These are phyloP conservation scores for Kradibia gibbosae DNA, from an alignment of 1,140 invertebrate genomes.

Conservation along the genomic window DNA sequence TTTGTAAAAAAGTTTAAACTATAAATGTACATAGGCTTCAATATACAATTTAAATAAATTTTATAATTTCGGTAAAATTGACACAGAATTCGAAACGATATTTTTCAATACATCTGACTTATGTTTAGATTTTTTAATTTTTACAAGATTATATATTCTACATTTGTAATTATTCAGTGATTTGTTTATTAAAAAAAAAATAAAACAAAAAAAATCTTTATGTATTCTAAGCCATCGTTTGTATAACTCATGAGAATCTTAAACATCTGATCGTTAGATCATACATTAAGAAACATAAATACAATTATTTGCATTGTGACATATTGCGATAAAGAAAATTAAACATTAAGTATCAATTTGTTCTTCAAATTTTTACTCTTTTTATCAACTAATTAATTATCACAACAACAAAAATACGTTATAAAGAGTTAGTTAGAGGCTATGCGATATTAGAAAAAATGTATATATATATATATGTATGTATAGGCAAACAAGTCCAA, in stretches of 20 bases:
- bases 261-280: too few relatives aligned
- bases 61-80: not conserved
- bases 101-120: not conserved
- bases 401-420: too few relatives aligned
- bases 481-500: slow-evolving; percentile 1
- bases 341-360: too few relatives aligned
- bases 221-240: too few relatives aligned
- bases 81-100: not conserved
- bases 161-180: not conserved
- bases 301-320: too few relatives aligned
- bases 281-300: too few relatives aligned
- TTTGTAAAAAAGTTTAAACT: not conserved
- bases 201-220: slow-evolving; percentile 2
- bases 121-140: not conserved
- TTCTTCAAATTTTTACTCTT: too few relatives aligned
- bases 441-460: not conserved
- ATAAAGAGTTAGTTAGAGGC: too few relatives aligned
- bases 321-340: too few relatives aligned
- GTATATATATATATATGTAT: too few relatives aligned
- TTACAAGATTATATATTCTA: slow-evolving; percentile 14
- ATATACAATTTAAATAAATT: not conserved
- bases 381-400: too few relatives aligned
- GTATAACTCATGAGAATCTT: too few relatives aligned
- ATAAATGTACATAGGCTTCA: not conserved
- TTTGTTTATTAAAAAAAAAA: not conserved